A percentile compares a stretch with the other conserved stretches of the same genome.
Conservation (phyloP, 2,113 vertebrate species). For the Antigone vipio region DNA sequence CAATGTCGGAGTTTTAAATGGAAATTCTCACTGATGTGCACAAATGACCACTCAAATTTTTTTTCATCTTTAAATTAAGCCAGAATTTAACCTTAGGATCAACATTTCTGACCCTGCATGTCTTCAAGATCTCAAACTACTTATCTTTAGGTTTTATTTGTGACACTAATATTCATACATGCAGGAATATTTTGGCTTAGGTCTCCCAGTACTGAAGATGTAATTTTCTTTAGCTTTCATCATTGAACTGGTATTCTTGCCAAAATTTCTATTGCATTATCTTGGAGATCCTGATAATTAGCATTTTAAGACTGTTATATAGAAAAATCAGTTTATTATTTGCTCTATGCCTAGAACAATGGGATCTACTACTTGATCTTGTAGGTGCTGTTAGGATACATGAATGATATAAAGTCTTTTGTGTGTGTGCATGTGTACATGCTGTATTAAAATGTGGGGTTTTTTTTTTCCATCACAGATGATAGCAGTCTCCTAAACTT, state of each 20-base stretch:
- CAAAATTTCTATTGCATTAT: background rate
- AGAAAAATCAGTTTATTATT: background rate
- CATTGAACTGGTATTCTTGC: background rate
- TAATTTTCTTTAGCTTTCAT: background rate
- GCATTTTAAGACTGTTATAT: background rate
- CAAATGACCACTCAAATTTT: background rate
- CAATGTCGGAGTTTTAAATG: background rate
- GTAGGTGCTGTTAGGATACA: background rate
- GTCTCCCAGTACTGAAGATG: background rate
- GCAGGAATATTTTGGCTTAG: background rate
- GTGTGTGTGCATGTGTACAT: no score
- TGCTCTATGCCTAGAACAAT: background rate
- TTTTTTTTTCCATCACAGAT: slow-evolving; percentile 72
- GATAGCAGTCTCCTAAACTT: slow-evolving; percentile 96
- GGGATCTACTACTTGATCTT: background rate
- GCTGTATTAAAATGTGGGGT: background rate
- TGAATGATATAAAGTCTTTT: background rate
- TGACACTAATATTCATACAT: background rate
- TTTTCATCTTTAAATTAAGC: background rate
- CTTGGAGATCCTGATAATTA: background rate
- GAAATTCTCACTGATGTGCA: background rate
- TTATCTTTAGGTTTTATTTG: background rate
- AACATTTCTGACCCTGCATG: background rate
- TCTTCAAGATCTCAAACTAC: background rate
- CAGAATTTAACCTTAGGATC: background rate